Conservation (phyloP, 1,140 invertebrate species). For the Drosophila kepulauana region DNA sequence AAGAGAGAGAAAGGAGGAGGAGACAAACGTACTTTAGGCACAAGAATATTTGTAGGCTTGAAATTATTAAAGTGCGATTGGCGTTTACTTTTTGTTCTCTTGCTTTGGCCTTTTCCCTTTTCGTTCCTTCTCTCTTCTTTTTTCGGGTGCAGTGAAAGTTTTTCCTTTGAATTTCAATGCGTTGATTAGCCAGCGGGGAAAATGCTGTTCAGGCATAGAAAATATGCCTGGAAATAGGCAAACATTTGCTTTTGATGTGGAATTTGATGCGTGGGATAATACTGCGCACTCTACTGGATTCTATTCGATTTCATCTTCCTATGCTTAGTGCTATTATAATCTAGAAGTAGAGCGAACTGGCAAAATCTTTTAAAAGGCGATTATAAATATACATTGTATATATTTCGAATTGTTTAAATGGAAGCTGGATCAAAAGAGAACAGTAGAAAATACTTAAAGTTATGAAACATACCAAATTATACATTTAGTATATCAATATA, state of each 20-base stretch:
- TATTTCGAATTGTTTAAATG: too few relatives aligned
- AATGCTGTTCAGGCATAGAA: neutral
- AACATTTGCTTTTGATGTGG: conserved; percentile 25
- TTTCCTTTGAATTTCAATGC: conserved; percentile 13
- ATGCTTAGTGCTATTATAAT: too few relatives aligned
- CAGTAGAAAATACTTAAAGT: too few relatives aligned
- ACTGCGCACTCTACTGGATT: too few relatives aligned
- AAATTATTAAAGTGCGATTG: neutral
- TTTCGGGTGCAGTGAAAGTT: conserved; percentile 11
- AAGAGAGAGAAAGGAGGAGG: too few relatives aligned
- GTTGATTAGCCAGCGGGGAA: conserved; percentile 14
- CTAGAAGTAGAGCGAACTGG: too few relatives aligned
- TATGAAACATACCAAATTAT: too few relatives aligned
- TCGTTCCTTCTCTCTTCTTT: neutral
- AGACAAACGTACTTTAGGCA: neutral
- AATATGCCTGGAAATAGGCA: neutral
- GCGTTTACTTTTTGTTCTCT: neutral
- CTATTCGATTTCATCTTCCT: too few relatives aligned
- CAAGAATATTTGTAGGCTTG: neutral
- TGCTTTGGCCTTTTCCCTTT: neutral
- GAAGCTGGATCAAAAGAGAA: too few relatives aligned
- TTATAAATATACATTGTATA: too few relatives aligned
- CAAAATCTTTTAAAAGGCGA: too few relatives aligned
- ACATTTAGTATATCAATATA: too few relatives aligned
- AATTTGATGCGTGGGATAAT: neutral